These are phyloP conservation scores for Arothron firmamentum DNA, from an alignment of 2,113 vertebrate genomes.

Conservation along the genomic window DNA sequence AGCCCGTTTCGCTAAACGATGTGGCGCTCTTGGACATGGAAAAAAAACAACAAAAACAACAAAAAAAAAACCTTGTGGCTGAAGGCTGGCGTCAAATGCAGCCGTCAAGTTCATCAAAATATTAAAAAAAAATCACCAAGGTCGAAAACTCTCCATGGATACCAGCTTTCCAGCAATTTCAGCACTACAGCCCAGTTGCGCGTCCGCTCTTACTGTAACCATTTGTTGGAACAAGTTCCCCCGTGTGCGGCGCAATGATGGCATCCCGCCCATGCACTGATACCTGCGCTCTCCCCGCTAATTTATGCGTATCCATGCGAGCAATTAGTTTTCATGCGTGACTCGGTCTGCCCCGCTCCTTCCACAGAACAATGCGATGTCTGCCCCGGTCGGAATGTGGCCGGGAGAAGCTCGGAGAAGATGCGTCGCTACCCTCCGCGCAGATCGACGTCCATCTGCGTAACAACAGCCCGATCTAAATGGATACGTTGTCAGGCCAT, in stretches of 20 bases:
- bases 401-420: slow-evolving; percentile 31
- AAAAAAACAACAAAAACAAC: too few relatives aligned
- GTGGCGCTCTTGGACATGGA: slow-evolving; percentile 21
- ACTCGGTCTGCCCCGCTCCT: slow-evolving; percentile 37
- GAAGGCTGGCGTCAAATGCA: slow-evolving; percentile 49
- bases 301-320: slow-evolving; percentile 31
- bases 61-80: slow-evolving; percentile 15
- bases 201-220: slow-evolving; percentile 20
- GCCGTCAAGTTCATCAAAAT: slow-evolving; percentile 30
- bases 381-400: slow-evolving; percentile 30
- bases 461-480: slow-evolving; percentile 30
- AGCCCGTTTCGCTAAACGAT: slow-evolving; percentile 10
- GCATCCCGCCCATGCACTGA: slow-evolving; percentile 62
- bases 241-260: slow-evolving; percentile 47
- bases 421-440: neutral
- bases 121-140: slow-evolving; percentile 36
- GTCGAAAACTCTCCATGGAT: slow-evolving; percentile 37
- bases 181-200: slow-evolving; percentile 4
- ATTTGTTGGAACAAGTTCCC: slow-evolving; percentile 54
- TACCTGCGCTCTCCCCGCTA: slow-evolving; percentile 3
- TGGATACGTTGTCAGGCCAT: slow-evolving; percentile 53
- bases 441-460: slow-evolving; percentile 49
- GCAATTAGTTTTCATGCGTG: slow-evolving; percentile 51
- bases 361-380: slow-evolving; percentile 48
- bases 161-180: slow-evolving; percentile 1